Evolutionary conservation across 2,888 invertebrate species (phyloP).

Genomic region (Zootermopsis nevadensis): DNA sequence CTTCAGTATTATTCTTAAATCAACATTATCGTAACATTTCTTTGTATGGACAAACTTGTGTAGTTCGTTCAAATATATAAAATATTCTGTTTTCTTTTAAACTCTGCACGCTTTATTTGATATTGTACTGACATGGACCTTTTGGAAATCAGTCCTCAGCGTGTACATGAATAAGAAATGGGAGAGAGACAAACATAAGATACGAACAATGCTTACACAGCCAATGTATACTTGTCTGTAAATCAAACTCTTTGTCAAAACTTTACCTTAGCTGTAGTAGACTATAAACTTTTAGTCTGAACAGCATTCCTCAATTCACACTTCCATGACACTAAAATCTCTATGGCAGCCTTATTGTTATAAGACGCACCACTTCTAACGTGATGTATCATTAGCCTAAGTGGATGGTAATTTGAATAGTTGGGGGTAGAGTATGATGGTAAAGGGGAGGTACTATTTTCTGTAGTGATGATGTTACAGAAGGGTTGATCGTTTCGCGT

Average conservation of each 20-base stretch:
- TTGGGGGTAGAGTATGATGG: not conserved
- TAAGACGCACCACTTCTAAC: not conserved
- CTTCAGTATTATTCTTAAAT: not conserved
- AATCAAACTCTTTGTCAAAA: not conserved
- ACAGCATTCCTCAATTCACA: not conserved
- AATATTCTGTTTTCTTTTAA: not conserved
- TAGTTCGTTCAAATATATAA: not conserved
- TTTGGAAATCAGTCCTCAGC: not conserved
- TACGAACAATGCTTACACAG: not conserved
- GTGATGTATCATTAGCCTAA: slow-evolving; percentile 41
- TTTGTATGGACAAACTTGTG: not conserved
- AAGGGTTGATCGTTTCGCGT: slow-evolving; percentile 11
- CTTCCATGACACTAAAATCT: not conserved
- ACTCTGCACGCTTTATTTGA: not conserved
- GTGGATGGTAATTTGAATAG: slow-evolving; percentile 44
- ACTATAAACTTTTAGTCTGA: not conserved
- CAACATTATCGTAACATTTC: not conserved
- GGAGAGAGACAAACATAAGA: not conserved
- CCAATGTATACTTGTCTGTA: not conserved
- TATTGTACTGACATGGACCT: not conserved
- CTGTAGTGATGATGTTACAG: not conserved
- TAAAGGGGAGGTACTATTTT: slow-evolving; percentile 18
- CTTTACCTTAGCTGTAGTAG: not conserved
- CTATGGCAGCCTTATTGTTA: not conserved
- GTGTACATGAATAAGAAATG: not conserved